Conservation (phyloP, 2,113 vertebrate genomes). For the Esox niger region DNA sequence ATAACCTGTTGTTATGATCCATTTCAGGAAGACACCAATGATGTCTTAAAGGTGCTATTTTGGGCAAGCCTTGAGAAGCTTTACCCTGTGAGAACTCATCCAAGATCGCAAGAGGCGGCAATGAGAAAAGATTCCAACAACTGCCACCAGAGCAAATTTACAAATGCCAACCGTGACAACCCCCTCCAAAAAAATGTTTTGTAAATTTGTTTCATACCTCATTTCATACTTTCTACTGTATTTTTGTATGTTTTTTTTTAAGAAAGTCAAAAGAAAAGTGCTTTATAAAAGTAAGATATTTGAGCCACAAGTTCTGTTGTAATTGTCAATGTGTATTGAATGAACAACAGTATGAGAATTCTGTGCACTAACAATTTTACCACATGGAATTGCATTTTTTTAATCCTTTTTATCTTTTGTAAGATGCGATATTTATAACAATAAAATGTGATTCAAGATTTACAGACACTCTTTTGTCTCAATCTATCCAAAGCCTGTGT, state of each 20-base stretch:
- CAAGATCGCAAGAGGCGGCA: not conserved
- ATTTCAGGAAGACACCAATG: conserved; percentile 66
- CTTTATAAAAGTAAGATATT: conserved; percentile 13
- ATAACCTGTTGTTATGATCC: conserved; percentile 26
- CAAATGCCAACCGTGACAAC: conserved; percentile 1
- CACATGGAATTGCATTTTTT: conserved; percentile 32
- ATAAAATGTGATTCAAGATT: conserved; percentile 69
- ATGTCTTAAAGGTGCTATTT: conserved; percentile 65
- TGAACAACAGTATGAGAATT: conserved; percentile 21
- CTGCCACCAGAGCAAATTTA: conserved; percentile 39
- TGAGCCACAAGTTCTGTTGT: conserved; percentile 19
- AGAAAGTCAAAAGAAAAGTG: conserved; percentile 48
- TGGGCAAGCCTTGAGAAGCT: conserved; percentile 28
- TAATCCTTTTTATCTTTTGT: conserved; percentile 56
- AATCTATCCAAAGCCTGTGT: not conserved
- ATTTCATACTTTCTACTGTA: conserved; percentile 82
- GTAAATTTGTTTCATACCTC: conserved; percentile 92
- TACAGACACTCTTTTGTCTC: not conserved
- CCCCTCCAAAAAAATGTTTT: conserved; percentile 63
- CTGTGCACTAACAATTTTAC: conserved; percentile 49
- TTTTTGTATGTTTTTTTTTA: conserved; percentile 55
- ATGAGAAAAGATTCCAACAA: conserved; percentile 32
- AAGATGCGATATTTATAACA: conserved; percentile 77
- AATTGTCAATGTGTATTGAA: conserved; percentile 18
- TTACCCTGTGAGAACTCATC: not conserved